Base-by-base conservation (phyloP, 2,888 invertebrate species). In the Lissonota sp. region DNA sequence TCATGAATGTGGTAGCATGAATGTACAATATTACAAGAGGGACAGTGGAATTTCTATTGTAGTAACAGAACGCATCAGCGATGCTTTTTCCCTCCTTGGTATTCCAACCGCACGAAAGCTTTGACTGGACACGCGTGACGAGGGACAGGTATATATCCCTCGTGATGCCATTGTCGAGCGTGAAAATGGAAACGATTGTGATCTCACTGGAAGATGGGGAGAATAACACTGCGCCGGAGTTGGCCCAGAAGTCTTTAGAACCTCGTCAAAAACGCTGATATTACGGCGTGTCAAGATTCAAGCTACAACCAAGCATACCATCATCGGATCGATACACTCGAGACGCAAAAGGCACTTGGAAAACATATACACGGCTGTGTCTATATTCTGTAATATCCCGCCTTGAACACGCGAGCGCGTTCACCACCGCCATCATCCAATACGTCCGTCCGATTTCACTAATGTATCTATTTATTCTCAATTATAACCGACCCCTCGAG, bases 401-500 rank as follows among this genome's bases (percentile, higher is more conserved):
- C 58, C n/a, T 14, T 37, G 4, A 39, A 7, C 37, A 40, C 6
- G 40, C 14, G 6, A 39, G 6, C 14, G 46, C 6, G 40, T 49
- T 51, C 37, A 55, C 37, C 58, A 8, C 71, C 26, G 46, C 63
- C 66, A 62, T 55, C 75, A 55, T 53, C 39, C 78, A 26, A 39
- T 62, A 40, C 60, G 14, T 46, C 55, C 72, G 77, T 75, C 51
- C 64, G 62, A 53, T 67, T 82, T 26, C 80, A 80, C 79, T 83
- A 84, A 83, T 84, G 84, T 82, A 85, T 86, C 87, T 87, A 87
- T 88, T 89, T 88, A 86, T 88, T 89, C 86, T 88, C 88, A 88
- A 88, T 88, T 88, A 88, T 87, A 83, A 81, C 70, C 69, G 74
- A 73, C 53, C 79, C 82, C 73, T 83, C 66, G 83, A 84, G 83